Percentiles rank a stretch among this genome's conserved stretches.
Evolutionary conservation across 2,797 vertebrate species (phyloP).

Genomic region (Nothura maculosa): DNA sequence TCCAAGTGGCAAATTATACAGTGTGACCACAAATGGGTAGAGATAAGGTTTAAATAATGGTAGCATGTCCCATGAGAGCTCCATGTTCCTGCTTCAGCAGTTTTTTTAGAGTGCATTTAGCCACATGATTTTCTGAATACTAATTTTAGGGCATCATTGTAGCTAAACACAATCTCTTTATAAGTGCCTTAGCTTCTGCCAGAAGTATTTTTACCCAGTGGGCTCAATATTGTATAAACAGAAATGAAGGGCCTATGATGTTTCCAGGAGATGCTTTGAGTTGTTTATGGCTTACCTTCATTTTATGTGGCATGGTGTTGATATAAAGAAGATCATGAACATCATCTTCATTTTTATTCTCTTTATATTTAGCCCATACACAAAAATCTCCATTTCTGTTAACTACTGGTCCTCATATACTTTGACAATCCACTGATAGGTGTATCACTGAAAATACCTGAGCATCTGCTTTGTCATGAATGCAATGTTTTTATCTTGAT

Average conservation of each 20-base stretch:
- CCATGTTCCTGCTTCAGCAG: conserved; percentile 52
- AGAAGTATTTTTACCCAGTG: conserved; percentile 68
- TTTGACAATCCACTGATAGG: not conserved
- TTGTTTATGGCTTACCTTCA: conserved; percentile 14
- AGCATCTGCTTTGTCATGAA: not conserved
- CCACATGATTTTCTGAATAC: conserved; percentile 69
- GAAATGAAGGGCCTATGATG: not conserved
- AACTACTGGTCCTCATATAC: not conserved
- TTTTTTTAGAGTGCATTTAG: conserved; percentile 58
- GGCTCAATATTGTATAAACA: not conserved
- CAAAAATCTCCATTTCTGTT: not conserved
- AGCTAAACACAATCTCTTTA: conserved; percentile 62
- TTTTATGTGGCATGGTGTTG: not conserved
- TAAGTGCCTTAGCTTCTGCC: conserved; percentile 73
- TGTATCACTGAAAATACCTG: not conserved
- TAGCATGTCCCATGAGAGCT: not conserved
- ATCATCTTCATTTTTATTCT: not conserved
- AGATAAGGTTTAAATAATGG: conserved; percentile 65
- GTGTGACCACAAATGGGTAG: conserved; percentile 46
- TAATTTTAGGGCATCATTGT: conserved; percentile 64
- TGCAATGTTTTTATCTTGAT: not conserved
- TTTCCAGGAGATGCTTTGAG: not conserved
- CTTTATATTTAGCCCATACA: not conserved
- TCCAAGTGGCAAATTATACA: conserved; percentile 74
- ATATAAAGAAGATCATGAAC: not conserved